Conservation (phyloP, 1,140 invertebrate species). For the Cydia splendana region DNA sequence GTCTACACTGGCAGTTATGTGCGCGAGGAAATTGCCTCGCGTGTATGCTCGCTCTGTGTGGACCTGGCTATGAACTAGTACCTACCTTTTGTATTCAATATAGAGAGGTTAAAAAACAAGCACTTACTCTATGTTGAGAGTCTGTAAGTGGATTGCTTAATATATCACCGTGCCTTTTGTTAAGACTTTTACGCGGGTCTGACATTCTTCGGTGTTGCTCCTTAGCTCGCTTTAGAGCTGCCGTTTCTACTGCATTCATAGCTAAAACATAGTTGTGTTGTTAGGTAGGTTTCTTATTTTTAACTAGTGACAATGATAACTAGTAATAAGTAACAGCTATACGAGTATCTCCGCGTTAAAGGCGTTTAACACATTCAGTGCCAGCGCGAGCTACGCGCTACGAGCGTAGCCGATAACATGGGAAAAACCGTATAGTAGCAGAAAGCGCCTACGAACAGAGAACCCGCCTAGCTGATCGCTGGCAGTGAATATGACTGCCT, state of each 20-base stretch:
- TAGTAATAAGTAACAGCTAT: background rate
- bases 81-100: background rate
- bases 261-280: constrained; percentile 48
- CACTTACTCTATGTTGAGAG: constrained; percentile 58
- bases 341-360: no score
- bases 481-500: no score
- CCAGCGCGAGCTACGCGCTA: no score
- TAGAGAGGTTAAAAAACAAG: background rate
- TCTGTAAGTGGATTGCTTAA: constrained; percentile 52
- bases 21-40: no score
- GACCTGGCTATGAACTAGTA: background rate
- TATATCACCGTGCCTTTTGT: constrained; percentile 66
- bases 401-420: no score
- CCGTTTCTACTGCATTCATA: constrained; percentile 71
- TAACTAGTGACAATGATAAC: no score
- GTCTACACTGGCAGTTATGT: no score
- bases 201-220: constrained; percentile 63
- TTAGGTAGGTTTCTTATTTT: background rate
- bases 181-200: constrained; percentile 51
- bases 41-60: no score
- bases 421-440: no score
- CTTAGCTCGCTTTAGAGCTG: constrained; percentile 66
- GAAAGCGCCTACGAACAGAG: no score
- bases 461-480: no score
- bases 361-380: no score